These are phyloP conservation scores for Lucifuga dentata DNA, from an alignment of 2,113 vertebrate species.

Conservation along the genomic window DNA sequence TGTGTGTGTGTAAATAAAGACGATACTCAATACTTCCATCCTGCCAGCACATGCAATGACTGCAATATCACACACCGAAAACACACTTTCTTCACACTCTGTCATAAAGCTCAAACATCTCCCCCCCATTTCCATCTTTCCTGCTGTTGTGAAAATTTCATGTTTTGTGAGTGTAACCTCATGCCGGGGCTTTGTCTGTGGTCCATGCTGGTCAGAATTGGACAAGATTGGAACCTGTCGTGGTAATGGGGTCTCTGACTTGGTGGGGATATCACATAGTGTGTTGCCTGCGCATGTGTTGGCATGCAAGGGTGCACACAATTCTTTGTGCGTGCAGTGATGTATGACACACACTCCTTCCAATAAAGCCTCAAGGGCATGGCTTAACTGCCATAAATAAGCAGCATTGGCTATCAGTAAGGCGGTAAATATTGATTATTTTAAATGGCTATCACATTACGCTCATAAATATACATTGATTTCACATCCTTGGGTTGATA, in stretches of 20 bases:
- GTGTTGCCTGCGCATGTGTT: constrained; percentile 15
- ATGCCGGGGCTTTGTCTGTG: constrained; percentile 52
- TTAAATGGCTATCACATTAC: constrained; percentile 63
- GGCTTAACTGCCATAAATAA: constrained; percentile 55
- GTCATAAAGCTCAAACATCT: constrained; percentile 51
- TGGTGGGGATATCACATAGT: constrained; percentile 26
- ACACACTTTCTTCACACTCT: constrained; percentile 36
- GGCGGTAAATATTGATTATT: constrained; percentile 71
- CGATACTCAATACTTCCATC: constrained; percentile 46
- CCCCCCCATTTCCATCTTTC: background rate
- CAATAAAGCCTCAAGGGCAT: constrained; percentile 67
- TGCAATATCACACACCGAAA: constrained; percentile 43
- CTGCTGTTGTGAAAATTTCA: constrained; percentile 29
- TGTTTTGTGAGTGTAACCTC: constrained; percentile 60
- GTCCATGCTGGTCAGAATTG: constrained; percentile 45
- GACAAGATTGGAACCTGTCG: constrained; percentile 76
- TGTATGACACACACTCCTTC: constrained; percentile 50
- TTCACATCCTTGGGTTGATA: constrained; percentile 57
- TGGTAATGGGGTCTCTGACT: constrained; percentile 75
- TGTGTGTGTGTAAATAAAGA: constrained; percentile 34
- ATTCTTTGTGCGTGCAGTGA: constrained; percentile 36
- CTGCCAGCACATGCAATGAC: constrained; percentile 35
- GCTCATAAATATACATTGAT: constrained; percentile 76
- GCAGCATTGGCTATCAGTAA: constrained; percentile 58
- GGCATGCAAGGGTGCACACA: constrained; percentile 34